A percentile compares a stretch with the other conserved stretches of the same genome.
Conservation (phyloP, 2,797 vertebrate genomes). For the Aratinga solstitialis region DNA sequence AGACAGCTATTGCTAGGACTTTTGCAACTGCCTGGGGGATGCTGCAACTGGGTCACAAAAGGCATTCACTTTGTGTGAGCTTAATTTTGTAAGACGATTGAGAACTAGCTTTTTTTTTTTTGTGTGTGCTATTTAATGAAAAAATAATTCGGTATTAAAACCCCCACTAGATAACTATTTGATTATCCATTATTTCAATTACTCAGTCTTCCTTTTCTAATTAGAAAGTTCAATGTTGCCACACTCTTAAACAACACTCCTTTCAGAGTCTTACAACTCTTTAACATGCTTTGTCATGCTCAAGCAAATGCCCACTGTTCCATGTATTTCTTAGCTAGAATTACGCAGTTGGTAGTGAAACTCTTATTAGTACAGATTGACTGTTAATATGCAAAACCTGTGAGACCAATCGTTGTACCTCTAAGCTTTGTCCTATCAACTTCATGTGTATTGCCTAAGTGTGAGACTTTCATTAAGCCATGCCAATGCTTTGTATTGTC, state of each 20-base stretch:
- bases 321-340: not conserved
- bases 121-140: not conserved
- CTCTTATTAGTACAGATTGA: not conserved
- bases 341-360: not conserved
- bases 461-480: not conserved
- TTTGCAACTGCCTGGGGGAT: not conserved
- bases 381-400: not conserved
- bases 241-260: not conserved
- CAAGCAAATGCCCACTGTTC: not conserved
- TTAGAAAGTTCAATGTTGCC: not conserved
- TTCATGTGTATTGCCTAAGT: not conserved
- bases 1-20: not conserved
- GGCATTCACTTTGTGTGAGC: not conserved
- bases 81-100: not conserved
- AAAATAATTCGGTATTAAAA: not conserved
- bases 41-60: not conserved
- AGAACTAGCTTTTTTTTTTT: not conserved
- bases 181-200: not conserved
- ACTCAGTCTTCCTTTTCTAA: not conserved
- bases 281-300: not conserved
- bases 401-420: not conserved
- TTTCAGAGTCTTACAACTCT: not conserved
- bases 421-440: not conserved
- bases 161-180: fast-evolving
- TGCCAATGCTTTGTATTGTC: not conserved